These are phyloP conservation scores for Lagorchestes hirsutus DNA, from an alignment of 2,797 vertebrate species.

Conservation along the genomic window DNA sequence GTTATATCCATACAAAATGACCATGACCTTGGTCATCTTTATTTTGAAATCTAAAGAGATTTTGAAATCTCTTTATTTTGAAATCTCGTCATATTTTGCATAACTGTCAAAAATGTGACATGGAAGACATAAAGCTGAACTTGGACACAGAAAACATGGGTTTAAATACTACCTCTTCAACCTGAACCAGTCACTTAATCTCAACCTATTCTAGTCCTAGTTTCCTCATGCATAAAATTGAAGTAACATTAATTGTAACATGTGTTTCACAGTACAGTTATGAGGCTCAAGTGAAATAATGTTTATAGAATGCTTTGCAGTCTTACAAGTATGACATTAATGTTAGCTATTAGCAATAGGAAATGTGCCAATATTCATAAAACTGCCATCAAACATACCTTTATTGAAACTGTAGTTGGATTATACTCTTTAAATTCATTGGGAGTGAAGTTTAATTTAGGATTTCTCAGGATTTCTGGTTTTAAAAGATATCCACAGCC, in stretches of 20 bases:
- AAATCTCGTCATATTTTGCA: neutral
- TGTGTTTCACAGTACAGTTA: neutral
- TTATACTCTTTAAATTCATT: conserved; percentile 62
- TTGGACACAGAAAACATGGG: neutral
- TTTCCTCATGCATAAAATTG: neutral
- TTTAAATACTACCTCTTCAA: neutral
- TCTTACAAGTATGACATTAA: neutral
- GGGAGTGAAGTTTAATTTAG: conserved; percentile 84
- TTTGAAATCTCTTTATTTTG: neutral
- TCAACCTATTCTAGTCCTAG: neutral
- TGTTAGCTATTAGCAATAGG: neutral
- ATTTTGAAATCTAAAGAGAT: neutral
- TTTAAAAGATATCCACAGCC: conserved; percentile 92
- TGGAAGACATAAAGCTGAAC: neutral
- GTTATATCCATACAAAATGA: neutral
- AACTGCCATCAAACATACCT: conserved; percentile 83
- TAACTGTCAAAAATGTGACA: neutral
- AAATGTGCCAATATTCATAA: neutral
- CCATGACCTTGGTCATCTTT: neutral
- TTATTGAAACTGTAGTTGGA: conserved; percentile 87
- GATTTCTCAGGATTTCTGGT: conserved; percentile 86
- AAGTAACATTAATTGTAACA: neutral
- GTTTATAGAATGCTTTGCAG: neutral
- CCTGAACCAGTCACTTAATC: neutral
- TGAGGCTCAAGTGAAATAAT: neutral